A percentile compares a stretch with the other conserved stretches of the same genome.
These are phyloP conservation scores for Pangasius krempfi DNA, from an alignment of 2,797 vertebrate species.

Conservation along the genomic window DNA sequence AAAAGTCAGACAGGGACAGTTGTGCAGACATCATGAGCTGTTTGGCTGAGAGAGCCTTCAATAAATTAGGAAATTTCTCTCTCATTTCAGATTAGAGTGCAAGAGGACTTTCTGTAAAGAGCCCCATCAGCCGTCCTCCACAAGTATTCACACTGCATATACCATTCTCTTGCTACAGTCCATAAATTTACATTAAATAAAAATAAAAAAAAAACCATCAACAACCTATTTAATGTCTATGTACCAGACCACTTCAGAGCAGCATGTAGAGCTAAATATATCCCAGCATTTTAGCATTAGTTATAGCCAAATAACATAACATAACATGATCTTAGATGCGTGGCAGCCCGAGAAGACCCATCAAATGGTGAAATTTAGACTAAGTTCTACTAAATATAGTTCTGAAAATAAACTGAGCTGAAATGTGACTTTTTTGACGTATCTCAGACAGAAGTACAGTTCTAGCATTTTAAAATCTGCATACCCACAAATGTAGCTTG, in stretches of 20 bases:
- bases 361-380: not conserved
- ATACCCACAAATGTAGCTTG: not conserved
- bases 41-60: slow-evolving; percentile 18
- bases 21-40: slow-evolving; percentile 17
- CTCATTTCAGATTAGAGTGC: slow-evolving; percentile 41
- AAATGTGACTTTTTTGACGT: not conserved
- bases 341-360: not conserved
- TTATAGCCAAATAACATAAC: not conserved
- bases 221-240: not conserved
- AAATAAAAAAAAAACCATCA: slow-evolving; percentile 9
- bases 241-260: slow-evolving; percentile 27
- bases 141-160: slow-evolving; percentile 2
- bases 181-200: slow-evolving; percentile 53
- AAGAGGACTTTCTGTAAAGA: slow-evolving; percentile 32
- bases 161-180: not conserved
- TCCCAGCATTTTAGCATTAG: not conserved
- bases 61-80: slow-evolving; percentile 4
- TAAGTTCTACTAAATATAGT: not conserved
- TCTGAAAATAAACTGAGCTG: not conserved
- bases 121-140: slow-evolving; percentile 34
- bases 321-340: not conserved
- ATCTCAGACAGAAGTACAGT: not conserved
- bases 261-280: not conserved
- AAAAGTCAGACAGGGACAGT: slow-evolving; percentile 31
- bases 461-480: not conserved